Evolutionary conservation across 2,888 invertebrate genomes (phyloP), one percentile per base, ranked within the genome.

Genomic region (Rhodophaea formosa): DNA sequence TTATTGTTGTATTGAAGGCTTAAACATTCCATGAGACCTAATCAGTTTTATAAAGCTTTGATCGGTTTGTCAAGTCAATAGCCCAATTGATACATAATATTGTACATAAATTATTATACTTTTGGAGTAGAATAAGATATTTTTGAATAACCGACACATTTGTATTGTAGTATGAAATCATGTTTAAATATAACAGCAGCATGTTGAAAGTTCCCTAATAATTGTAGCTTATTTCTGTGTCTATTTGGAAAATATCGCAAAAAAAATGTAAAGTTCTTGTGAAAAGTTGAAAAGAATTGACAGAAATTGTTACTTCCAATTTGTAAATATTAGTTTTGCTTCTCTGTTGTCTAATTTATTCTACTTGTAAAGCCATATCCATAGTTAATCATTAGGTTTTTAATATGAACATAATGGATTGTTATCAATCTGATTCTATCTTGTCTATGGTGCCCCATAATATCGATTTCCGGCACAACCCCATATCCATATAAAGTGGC

Each of bases 261-360:
- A 62, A 59, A 65, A 17, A 63, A 56, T 61, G 68, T 59, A 58
- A 59, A 67, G 61, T 60, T 66, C 52, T 47, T 43, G 39, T 7
- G 6, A 42, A 59, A 58, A 56, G 64, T 63, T 51, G 35, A 15
- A 39, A 45, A 16, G 8, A 29, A 30, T 67, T 65, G 70, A 70
- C 60, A 64, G 60, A 62, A 57, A 59, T 60, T 69, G 61, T 70
- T 59, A 64, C 62, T 70, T 65, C 68, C 65, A 79, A 77, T 80
- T n/a, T 90, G 89, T 90, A 89, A 89, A 89, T 90, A 90, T 86
- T 84, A 82, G 80, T 86, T 47, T 86, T 79, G 87, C 84, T 88
- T 85, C 73, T 76, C 76, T 79, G 61, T 80, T 59, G 57, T 78
- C 75, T 88, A 79, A 86, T 84, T 85, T 86, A 87, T 86, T 87